Base-by-base conservation (phyloP, 2,113 vertebrate genomes). In the Spea multiplicata region DNA sequence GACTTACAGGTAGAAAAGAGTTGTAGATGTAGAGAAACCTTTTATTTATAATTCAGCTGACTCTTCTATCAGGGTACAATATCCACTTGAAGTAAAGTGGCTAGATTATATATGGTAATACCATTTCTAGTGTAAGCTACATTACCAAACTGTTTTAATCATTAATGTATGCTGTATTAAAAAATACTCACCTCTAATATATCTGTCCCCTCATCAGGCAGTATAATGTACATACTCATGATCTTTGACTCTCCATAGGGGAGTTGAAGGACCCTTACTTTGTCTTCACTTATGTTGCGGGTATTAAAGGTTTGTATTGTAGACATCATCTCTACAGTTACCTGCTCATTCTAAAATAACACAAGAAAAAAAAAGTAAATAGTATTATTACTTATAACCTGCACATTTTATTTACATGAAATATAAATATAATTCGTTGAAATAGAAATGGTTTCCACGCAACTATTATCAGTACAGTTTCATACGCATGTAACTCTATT, bases 181-280 rank as follows among this genome's bases (percentile, higher is more conserved):
- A 62, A 13, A 45, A 59, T 52, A 73, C 71, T 73, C 59, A 73
- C 71, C 30, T 73, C 59, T 53, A n/a, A 6, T 59, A 73, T 44
- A 46, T 53, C 71, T 7, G 55, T 13, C 7, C 49, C 44, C 14
- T 5, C n/a, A 55, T 59, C 53, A 45, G 71, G 71, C 4, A 73
- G 30, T 46, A 73, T 73, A 14, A 73, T 44, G 46, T 73, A 59
- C 71, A 73, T 59, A 8, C 71, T 13, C 50, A 73, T 17, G 59
- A 44, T 55, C 44, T 73, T 57, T 13, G 3, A 45, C n/a, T 59
- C 46, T 73, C 71, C 71, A 46, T 59, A 73, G 14, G 71, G 50
- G 46, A 72, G 70, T 9, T 72, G 50, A 3, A 73, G 52, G 1
- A 73, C 46, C 30, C 44, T 59, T 44, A 73, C 8, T 13, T 44